Conservation (phyloP, 2,888 invertebrate species). For the Sinohyriopsis cumingii region DNA sequence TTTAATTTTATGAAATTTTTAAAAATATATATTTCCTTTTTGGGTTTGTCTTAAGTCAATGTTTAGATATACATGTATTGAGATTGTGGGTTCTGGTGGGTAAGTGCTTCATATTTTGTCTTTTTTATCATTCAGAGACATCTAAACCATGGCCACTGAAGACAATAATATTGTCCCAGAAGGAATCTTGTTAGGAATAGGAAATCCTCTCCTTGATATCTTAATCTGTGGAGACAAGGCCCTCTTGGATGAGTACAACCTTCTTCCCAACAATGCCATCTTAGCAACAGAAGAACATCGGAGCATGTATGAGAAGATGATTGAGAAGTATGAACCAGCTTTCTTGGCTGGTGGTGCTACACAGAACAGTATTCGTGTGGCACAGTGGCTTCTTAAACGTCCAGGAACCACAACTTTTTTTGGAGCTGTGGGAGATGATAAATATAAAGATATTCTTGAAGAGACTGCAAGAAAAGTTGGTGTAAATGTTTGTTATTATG, state of each 20-base stretch:
- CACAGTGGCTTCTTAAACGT: conserved; percentile 90
- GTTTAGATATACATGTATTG: too few relatives aligned
- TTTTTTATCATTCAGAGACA: conserved; percentile 27
- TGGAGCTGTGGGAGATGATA: conserved; percentile 94
- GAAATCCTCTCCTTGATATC: conserved; percentile 96
- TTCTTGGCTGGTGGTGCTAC: conserved; percentile 97
- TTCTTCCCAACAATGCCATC: conserved; percentile 94
- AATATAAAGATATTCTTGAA: conserved; percentile 86
- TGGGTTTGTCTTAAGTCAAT: too few relatives aligned
- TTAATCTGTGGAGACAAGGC: conserved; percentile 84
- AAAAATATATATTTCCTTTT: too few relatives aligned
- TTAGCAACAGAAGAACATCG: conserved; percentile 91
- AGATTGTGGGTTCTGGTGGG: not conserved
- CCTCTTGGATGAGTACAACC: conserved; percentile 86
- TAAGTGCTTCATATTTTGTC: not conserved
- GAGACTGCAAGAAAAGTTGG: conserved; percentile 85
- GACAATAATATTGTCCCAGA: conserved; percentile 67
- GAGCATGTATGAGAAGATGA: conserved; percentile 78
- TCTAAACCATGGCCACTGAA: too few relatives aligned
- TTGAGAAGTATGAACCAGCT: conserved; percentile 75
- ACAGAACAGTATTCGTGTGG: conserved; percentile 93
- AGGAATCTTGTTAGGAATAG: conserved; percentile 89
- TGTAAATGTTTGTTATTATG: conserved; percentile 90
- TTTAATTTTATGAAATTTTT: too few relatives aligned
- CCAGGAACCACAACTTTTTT: conserved; percentile 89